These are phyloP conservation scores for Abrostola tripartita DNA, from an alignment of 2,888 invertebrate species.

Conservation along the genomic window DNA sequence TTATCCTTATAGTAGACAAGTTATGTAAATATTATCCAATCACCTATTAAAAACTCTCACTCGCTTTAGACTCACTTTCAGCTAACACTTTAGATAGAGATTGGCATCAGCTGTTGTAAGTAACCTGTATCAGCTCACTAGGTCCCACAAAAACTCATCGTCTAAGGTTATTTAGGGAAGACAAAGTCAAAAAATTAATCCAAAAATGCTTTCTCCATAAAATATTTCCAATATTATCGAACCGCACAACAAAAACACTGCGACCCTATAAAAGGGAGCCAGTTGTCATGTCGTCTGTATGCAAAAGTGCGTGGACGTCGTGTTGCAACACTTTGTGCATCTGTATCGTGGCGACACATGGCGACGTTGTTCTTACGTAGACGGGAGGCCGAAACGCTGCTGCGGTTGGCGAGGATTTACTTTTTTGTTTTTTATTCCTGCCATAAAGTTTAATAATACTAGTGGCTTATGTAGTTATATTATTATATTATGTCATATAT, in stretches of 20 bases:
- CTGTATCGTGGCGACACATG: conserved; percentile 71
- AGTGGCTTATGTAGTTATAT: too few species aligned
- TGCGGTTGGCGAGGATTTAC: conserved; percentile 18
- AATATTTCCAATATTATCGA: background rate
- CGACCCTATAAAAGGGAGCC: conserved; percentile 35
- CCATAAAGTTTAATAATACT: background rate
- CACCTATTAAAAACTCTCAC: too few species aligned
- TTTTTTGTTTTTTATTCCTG: background rate
- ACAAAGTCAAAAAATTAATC: too few species aligned
- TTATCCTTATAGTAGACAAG: too few species aligned
- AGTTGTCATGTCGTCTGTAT: conserved; percentile 60
- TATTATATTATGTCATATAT: too few species aligned
- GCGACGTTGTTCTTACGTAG: conserved; percentile 50
- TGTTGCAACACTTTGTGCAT: conserved; percentile 74
- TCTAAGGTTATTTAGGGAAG: too few species aligned
- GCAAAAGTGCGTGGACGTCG: conserved; percentile 72
- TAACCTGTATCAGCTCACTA: too few species aligned
- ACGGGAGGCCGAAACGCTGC: conserved; percentile 63
- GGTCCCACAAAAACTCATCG: too few species aligned
- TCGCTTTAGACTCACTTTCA: too few species aligned
- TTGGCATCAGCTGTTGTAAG: too few species aligned
- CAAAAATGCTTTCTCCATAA: background rate
- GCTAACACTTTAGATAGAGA: too few species aligned
- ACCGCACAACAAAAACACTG: background rate
- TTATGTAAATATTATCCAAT: too few species aligned